Percentiles rank a stretch among this genome's conserved stretches.
These are phyloP conservation scores for Siniperca scherzeri DNA, from an alignment of 2,797 vertebrate genomes.

Conservation along the genomic window DNA sequence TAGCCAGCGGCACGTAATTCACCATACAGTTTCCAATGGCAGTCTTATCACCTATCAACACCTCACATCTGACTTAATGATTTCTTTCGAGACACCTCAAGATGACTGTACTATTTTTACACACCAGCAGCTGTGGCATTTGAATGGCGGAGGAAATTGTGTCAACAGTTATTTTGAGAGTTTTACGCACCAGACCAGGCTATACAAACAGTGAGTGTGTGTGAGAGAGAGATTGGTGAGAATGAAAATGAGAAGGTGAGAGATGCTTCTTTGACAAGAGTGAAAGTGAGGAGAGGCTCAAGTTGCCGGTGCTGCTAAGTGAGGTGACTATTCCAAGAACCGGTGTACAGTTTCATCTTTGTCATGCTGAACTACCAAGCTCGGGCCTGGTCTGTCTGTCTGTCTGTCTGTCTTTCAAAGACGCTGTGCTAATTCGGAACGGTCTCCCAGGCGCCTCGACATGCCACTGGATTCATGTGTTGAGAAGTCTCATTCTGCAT, in stretches of 20 bases:
- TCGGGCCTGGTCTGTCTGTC: slow-evolving; percentile 48
- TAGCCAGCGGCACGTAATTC: slow-evolving; percentile 38
- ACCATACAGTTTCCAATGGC: slow-evolving; percentile 22
- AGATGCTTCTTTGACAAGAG: slow-evolving; percentile 56
- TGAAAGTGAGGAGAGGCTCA: slow-evolving; percentile 75
- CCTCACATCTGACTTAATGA: slow-evolving; percentile 70
- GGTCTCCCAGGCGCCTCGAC: slow-evolving; percentile 55
- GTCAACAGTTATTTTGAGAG: slow-evolving; percentile 84
- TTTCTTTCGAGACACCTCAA: slow-evolving; percentile 78
- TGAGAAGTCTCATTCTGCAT: slow-evolving; percentile 30
- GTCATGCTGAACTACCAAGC: slow-evolving; percentile 77
- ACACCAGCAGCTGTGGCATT: slow-evolving; percentile 81
- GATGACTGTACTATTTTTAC: slow-evolving; percentile 81
- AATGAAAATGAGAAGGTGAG: slow-evolving; percentile 63
- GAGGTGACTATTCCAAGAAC: slow-evolving; percentile 80
- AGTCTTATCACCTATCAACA: slow-evolving; percentile 69
- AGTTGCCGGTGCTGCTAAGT: slow-evolving; percentile 66
- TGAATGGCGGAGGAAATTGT: slow-evolving; percentile 69
- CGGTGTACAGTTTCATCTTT: slow-evolving; percentile 79
- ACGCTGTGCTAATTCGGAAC: slow-evolving; percentile 75
- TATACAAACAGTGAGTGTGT: slow-evolving; percentile 34
- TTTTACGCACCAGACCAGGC: slow-evolving; percentile 55
- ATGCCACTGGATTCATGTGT: slow-evolving; percentile 65
- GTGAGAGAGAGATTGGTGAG: slow-evolving; percentile 27
- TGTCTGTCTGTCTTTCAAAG: slow-evolving; percentile 54